Evolutionary conservation across 1,140 invertebrate genomes (phyloP).

Genomic region (Araneus ventricosus): DNA sequence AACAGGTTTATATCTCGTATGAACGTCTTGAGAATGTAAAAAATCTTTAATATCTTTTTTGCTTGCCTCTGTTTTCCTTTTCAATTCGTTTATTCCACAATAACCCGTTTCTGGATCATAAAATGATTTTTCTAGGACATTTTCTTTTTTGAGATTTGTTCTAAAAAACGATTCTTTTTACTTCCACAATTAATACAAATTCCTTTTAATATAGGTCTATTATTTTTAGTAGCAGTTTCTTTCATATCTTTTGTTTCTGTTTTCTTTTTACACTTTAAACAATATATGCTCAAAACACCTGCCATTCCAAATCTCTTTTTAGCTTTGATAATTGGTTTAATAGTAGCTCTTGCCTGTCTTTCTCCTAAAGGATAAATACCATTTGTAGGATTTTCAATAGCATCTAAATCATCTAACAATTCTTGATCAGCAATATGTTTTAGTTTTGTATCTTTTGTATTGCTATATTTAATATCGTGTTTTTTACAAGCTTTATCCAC

Average conservation of each 20-base stretch:
- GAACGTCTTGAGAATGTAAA: slow-evolving; percentile 74
- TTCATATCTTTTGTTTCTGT: not conserved
- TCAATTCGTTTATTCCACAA: slow-evolving; percentile 3
- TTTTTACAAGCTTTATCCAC: too few species aligned
- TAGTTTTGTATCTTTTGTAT: not conserved
- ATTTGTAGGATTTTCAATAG: slow-evolving; percentile 12
- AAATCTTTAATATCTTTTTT: slow-evolving; percentile 31
- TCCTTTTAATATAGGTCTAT: too few species aligned
- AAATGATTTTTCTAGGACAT: not conserved
- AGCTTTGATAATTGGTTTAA: slow-evolving; percentile 35
- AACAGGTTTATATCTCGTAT: slow-evolving; percentile 76
- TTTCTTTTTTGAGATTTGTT: too few species aligned
- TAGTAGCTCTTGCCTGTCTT: not conserved
- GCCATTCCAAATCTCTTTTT: not conserved
- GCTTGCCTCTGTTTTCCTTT: not conserved
- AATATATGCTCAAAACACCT: not conserved
- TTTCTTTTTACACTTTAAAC: not conserved
- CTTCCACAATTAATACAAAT: not conserved
- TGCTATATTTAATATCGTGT: too few species aligned
- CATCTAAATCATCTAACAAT: slow-evolving; percentile 5
- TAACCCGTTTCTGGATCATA: not conserved
- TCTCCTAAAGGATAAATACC: too few species aligned
- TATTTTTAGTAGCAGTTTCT: not conserved
- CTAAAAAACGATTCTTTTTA: not conserved
- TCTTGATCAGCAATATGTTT: slow-evolving; percentile 26